Evolutionary conservation across 2,888 invertebrate species (phyloP).

Genomic region (Dryobota labecula): DNA sequence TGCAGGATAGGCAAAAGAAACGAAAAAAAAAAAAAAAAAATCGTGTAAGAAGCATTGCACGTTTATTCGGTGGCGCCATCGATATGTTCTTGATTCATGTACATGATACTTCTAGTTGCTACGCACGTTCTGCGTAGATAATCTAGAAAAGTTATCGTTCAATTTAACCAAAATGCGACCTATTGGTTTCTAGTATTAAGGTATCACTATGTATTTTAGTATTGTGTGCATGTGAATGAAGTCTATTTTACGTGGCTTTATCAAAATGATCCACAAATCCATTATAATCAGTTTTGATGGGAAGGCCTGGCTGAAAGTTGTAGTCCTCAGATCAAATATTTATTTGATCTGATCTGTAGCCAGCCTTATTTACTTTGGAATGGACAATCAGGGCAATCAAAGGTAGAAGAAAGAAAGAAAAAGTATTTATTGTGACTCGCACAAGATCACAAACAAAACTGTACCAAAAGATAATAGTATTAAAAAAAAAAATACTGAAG

Average conservation of each 20-base stretch:
- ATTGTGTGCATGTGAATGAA: constrained; percentile 1
- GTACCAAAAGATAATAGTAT: too few species aligned
- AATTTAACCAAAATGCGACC: not conserved
- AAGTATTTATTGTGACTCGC: too few species aligned
- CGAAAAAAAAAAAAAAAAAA: too few species aligned
- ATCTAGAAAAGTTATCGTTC: constrained; percentile 20
- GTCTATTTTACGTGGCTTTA: not conserved
- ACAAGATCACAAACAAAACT: too few species aligned
- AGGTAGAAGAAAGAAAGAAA: too few species aligned
- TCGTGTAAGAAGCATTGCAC: too few species aligned
- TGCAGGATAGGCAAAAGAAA: too few species aligned
- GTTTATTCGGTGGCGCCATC: too few species aligned
- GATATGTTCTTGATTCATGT: not conserved
- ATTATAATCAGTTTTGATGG: not conserved
- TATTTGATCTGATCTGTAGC: too few species aligned
- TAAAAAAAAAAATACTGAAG: too few species aligned
- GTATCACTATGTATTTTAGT: not conserved
- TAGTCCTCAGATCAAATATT: too few species aligned
- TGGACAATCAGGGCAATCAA: not conserved
- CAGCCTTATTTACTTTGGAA: not conserved
- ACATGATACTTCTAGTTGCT: constrained; percentile 15
- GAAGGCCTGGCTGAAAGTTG: not conserved
- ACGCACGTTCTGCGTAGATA: constrained; percentile 4
- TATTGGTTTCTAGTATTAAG: not conserved
- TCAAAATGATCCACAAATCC: not conserved